Evolutionary conservation across 2,113 vertebrate genomes (phyloP), one percentile per base, ranked within the genome.

Genomic region (Ancistrus triradiatus): DNA sequence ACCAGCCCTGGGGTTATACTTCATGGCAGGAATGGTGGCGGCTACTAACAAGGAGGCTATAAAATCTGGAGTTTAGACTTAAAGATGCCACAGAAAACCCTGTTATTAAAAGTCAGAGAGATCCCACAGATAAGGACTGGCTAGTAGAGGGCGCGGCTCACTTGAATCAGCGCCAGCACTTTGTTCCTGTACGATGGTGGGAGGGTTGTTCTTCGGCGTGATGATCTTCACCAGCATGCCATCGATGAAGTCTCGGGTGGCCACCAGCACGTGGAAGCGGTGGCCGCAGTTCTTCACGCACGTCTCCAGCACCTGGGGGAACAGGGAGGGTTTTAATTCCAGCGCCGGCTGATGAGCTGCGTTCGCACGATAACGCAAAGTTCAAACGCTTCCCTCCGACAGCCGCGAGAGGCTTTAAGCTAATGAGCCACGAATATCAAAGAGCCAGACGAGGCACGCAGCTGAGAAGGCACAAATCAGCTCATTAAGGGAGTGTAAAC

Each of bases 261-360:
- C 94, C 67, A 98, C 92, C 0, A 95, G 90, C 63, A 94, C 67
- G 0, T 99, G 96, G 79, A 99, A 99, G 70, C 96, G 93, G 78
- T 98, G 96, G 49, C 96, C 96, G 2, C 96, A 99, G 87, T 99
- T 99, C 84, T 99, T 99, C 77, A 99, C 95, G 52, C 96, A 98
- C 0, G 96, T 97, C 82, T 99, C 96, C 79, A 99, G 74, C 2
- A 98, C 95, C 96, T 99, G 76, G 19, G 49, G 1, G 42, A 18
- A 31, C 6, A 53, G 28, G 46, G 24, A 1, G 43, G 8, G 13
- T 4, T 60, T 53, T 17, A 35, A 19, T 43, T 35, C 18, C 37
- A 14, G 19, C 33, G n/a, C 43, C 1, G 40, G 19, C 44, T 28
- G 21, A 58, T 66, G 24, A 28, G 49, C 38, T 27, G 22, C 7